Evolutionary conservation across 2,797 vertebrate genomes (phyloP), one percentile per base, ranked within the genome.

Genomic region (Catharus ustulatus): DNA sequence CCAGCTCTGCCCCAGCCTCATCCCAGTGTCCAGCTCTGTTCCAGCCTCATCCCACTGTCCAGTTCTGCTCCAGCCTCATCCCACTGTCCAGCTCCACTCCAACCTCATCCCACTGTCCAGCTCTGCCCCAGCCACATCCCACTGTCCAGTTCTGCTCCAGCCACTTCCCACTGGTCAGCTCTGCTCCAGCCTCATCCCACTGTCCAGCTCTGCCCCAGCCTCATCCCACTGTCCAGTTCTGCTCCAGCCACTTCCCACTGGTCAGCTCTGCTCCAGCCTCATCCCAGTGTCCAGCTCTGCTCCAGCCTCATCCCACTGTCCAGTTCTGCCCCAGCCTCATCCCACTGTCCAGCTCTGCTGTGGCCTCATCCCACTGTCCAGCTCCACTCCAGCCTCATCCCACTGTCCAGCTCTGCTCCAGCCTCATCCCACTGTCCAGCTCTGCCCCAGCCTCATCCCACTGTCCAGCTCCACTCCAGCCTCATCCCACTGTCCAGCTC

Each of bases 81-180:
- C 36, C 23, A 3, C 7, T 34, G 32, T 13, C 55, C 54, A 13
- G 5, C 3, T 15, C 71, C 9, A 20, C 54, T 58, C n/a, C 4
- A 0, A 27, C 1, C 43, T 0, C n/a, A 11, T 45, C 27, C 54
- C 27, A 0, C 4, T 59, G 43, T 5, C 43, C 51, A 12, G 5
- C 22, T 13, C 64, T 11, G n/a, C 21, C 23, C 42, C 42, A 17
- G 42, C 42, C 40, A n/a, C n/a, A n/a, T n/a, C n/a, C n/a, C 34
- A 34, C 34, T 34, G 34, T 34, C 34, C 34, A 34, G n/a, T n/a
- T n/a, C n/a, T n/a, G n/a, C n/a, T 26, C 38, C 10, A 1, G 32
- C 2, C 42, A 0, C 64, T 21, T 49, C 45, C 38, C 36, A 1
- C 11, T 46, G n/a, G 5, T 38, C 49, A 13, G 4, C 21, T 18